Evolutionary conservation across 2,797 vertebrate species (phyloP).

Genomic region (Nasua narica): DNA sequence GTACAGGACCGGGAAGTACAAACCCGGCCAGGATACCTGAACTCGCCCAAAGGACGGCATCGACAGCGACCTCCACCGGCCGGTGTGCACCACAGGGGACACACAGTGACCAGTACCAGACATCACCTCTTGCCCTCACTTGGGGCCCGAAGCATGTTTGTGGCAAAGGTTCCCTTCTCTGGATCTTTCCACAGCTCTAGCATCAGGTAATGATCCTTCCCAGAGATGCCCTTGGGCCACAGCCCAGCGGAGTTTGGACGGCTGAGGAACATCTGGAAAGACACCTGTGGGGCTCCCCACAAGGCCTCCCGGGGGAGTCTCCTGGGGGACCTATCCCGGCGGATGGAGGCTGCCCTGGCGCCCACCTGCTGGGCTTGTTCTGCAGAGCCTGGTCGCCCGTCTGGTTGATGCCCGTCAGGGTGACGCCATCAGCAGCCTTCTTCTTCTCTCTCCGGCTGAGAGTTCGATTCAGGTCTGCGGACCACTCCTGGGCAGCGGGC

Average conservation of each 20-base stretch:
- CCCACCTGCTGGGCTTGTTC: conserved; percentile 91
- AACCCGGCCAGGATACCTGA: neutral
- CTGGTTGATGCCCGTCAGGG: conserved; percentile 94
- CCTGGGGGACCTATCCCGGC: neutral
- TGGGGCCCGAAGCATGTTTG: neutral
- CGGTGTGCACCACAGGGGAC: neutral
- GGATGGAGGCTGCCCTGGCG: rapidly evolving
- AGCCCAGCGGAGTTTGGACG: neutral
- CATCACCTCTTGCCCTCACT: too few species aligned
- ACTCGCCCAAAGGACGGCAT: neutral
- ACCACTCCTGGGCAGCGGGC: conserved; percentile 90
- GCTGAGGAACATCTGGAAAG: neutral
- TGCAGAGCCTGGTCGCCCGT: conserved; percentile 86
- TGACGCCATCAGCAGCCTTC: conserved; percentile 93
- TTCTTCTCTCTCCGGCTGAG: conserved; percentile 95
- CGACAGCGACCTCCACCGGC: neutral
- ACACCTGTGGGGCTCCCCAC: neutral
- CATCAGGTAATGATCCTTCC: neutral
- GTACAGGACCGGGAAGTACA: neutral
- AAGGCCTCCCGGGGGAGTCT: neutral
- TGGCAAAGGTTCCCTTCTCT: neutral
- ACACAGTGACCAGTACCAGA: neutral
- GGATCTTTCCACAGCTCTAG: neutral
- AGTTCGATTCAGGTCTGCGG: conserved; percentile 94
- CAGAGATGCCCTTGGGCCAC: neutral